Evolutionary conservation across 2,797 vertebrate species (phyloP).

Genomic region (Coregonus sp.): DNA sequence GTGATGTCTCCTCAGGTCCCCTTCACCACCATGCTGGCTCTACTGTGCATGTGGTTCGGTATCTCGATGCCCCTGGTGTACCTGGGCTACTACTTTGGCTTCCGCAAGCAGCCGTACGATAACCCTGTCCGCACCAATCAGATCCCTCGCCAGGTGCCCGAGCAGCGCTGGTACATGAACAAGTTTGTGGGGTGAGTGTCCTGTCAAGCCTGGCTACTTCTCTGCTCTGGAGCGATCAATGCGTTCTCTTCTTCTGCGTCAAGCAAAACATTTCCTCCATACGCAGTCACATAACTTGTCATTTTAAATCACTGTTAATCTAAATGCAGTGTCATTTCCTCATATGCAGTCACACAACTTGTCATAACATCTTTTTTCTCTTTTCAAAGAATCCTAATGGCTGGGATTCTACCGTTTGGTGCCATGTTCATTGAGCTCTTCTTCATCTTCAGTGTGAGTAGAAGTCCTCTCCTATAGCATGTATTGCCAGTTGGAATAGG

Average conservation of each 20-base stretch:
- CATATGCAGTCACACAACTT: neutral
- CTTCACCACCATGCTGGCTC: constrained; percentile 95
- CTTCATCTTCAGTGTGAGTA: constrained; percentile 98
- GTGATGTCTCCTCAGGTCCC: constrained; percentile 82
- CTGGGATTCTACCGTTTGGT: constrained; percentile 95
- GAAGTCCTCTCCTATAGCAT: neutral
- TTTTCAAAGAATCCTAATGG: constrained; percentile 90
- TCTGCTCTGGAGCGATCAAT: constrained; percentile 69
- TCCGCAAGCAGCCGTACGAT: constrained; percentile 96
- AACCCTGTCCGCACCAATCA: constrained; percentile 98
- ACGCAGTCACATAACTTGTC: neutral
- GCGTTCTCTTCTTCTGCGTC: too few species aligned
- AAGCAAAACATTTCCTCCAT: too few species aligned
- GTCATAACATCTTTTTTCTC: constrained; percentile 10
- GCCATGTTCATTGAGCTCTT: constrained; percentile 99
- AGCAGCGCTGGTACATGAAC: constrained; percentile 99
- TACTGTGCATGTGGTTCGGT: constrained; percentile 99
- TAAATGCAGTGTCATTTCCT: too few species aligned
- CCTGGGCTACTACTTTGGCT: constrained; percentile 98
- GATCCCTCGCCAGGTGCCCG: constrained; percentile 97
- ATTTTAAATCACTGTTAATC: constrained; percentile 84
- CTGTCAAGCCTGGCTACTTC: neutral
- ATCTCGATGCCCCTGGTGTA: constrained; percentile 97
- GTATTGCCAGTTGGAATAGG: neutral
- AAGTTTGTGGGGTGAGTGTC: constrained; percentile 94